phyloP scores from a whole-genome alignment of 2,113 vertebrate species.

The Macquaria ambigua region DNA sequence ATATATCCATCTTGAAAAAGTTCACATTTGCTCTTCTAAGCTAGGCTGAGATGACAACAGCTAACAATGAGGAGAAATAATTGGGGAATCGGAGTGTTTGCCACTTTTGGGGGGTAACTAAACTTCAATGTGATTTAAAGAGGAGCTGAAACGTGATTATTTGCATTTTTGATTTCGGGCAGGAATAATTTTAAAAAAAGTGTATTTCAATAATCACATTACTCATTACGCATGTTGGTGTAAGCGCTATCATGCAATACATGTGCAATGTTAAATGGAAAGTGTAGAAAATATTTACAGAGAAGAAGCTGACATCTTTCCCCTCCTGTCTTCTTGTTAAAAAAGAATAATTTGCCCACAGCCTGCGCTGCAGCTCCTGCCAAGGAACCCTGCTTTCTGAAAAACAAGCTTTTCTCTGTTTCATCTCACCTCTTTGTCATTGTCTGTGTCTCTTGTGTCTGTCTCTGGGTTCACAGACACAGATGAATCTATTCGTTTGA shows the following conservation, averaged over 20 bases:
- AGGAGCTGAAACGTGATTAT: background rate
- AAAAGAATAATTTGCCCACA: constrained; percentile 32
- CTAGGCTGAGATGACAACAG: background rate
- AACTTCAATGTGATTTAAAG: background rate
- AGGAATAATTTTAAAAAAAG: background rate
- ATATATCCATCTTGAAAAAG: background rate
- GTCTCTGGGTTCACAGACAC: constrained; percentile 46
- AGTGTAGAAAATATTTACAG: background rate
- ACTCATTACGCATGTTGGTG: background rate
- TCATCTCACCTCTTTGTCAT: constrained; percentile 62
- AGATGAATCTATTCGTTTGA: constrained; percentile 50
- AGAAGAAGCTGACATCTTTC: background rate
- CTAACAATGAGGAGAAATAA: background rate
- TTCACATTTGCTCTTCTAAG: background rate
- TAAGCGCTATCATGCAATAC: background rate
- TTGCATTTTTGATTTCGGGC: background rate
- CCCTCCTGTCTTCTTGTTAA: background rate
- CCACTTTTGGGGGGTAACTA: background rate
- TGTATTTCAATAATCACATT: constrained; percentile 2
- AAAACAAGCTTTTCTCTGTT: constrained; percentile 49
- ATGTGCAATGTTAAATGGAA: background rate
- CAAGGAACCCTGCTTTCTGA: constrained; percentile 26
- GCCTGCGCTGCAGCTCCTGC: constrained; percentile 11
- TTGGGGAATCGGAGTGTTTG: background rate
- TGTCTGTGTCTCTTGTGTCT: constrained; percentile 39